Percentiles rank a stretch among this genome's conserved stretches.
phyloP scores from a whole-genome alignment of 1,140 invertebrate genomes.

The Anthonomus grandis region DNA sequence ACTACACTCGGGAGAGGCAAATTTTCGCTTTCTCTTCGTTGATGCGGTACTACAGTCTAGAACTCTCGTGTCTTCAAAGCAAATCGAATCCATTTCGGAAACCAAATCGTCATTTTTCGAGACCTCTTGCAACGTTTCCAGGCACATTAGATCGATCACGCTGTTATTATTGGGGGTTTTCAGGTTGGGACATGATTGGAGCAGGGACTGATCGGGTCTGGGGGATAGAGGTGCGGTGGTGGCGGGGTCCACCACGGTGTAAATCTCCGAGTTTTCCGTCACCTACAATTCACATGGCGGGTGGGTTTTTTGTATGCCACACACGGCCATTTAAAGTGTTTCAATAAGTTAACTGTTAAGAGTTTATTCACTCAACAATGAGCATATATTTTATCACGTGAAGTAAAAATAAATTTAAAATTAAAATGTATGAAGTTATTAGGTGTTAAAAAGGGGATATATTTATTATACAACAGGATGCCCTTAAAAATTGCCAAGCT shows the following conservation, averaged over 20 bases:
- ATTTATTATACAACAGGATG: too few relatives aligned
- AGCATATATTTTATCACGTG: too few relatives aligned
- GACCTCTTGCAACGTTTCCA: conserved; percentile 40
- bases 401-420: too few relatives aligned
- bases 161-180: conserved; percentile 27
- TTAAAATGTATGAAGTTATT: too few relatives aligned
- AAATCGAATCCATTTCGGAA: conserved; percentile 27
- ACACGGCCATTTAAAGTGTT: conserved; percentile 37
- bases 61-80: conserved; percentile 32
- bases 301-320: too few relatives aligned
- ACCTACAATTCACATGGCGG: too few relatives aligned
- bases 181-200: conserved; percentile 9
- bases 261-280: conserved; percentile 44
- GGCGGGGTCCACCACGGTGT: conserved; percentile 38
- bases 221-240: conserved; percentile 37
- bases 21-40: conserved; percentile 39
- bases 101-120: conserved; percentile 30
- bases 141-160: conserved; percentile 12
- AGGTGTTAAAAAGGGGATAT: too few relatives aligned
- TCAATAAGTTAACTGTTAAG: too few relatives aligned
- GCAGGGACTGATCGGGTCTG: conserved; percentile 23
- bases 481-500: too few relatives aligned
- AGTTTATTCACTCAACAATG: too few relatives aligned
- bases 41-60: conserved; percentile 21
- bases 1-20: conserved; percentile 32